Base-by-base conservation (phyloP, 1,140 invertebrate genomes). In the Atta colombica region DNA sequence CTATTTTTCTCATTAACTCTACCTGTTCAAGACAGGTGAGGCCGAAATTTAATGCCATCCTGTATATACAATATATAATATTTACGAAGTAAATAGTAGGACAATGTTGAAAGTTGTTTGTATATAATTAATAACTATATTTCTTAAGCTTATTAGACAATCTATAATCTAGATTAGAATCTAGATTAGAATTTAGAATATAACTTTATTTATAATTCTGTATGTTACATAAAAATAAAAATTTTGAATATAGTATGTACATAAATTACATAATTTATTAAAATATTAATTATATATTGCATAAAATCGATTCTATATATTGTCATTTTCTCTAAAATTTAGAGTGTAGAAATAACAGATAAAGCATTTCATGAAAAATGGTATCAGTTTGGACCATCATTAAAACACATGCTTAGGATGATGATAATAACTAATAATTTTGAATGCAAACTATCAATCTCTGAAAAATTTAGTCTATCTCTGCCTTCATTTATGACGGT, bases 401-500 rank as follows among this genome's bases (percentile, higher is more conserved):
- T 87, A 12, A 82, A 74, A 61, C 63, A 60, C 10, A 66, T 21
- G 7, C 69, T 88, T 8, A 25, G 28, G 8, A 86, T 78, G 14
- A 89, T 92, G 45, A 85, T 77, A 45, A 28, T 77, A 7, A n/a
- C 66, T 10, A 88, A 88, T 21, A 88, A 90, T 45, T 66, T 92
- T 21, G 80, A 87, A 8, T 92, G 90, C 31, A 86, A 85, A 77
- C 60, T 92, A 6, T 74, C 84, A 8, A 31, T 68, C 7, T 69
- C 77, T 60, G 49, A 80, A 25, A 88, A 45, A 16, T 71, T 91
- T 31, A 81, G 91, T 53, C 55, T 92, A 10, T 89, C 87, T 31
- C 18, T 92, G n/a, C 86, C 89, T 71, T 89, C 89, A 2, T 88
- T 92, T 4, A 90, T 80, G 89, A 88, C 87, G 85, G 88, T 87